Base-by-base conservation (phyloP, 2,888 invertebrate species). In the Lepidochitona cinerea region DNA sequence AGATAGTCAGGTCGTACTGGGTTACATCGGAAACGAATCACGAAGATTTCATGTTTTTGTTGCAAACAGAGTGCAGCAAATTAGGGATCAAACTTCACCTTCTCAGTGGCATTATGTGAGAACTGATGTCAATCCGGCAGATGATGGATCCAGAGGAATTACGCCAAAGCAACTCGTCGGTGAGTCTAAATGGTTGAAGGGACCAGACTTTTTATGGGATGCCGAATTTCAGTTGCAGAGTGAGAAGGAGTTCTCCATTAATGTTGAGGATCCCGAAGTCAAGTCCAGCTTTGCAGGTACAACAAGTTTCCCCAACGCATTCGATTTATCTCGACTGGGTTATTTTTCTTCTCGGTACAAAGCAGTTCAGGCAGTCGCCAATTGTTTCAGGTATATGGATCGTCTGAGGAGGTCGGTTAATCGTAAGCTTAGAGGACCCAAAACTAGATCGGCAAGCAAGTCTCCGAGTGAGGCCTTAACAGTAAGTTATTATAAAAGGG, bases 61-160 rank as follows among this genome's bases (percentile, higher is more conserved):
- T 14, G 74, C 73, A 0, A 80, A 80, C 68, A 32, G 77, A 41
- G 68, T 80, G 2, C 68, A 76, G 35, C 37, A 64, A 14, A 76
- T 80, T n/a, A 37, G 75, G 12, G 64, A 79, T n/a, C 49, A 59
- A 7, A 64, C 70, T 37, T 33, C 32, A n/a, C 36, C 36, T 3
- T 23, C 35, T n/a, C 72, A 74, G 29, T 80, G 80, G 80, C 29
- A 74, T n/a, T 70, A 79, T 53, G 70, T 79, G n/a, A n/a, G 37
- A 0, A 75, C 75, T 7, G 32, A 66, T 23, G 54, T 32, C 1
- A 79, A 80, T 41, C 77, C 76, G 29, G 75, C 76, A 29, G 80
- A 79, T 41, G 14, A 52, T 12, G 77, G 73, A 4, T 77, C 77
- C 1, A 65, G 79, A 69, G 75, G 78, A 14, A 29, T 72, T 9